Percentiles rank a stretch among this genome's conserved stretches.
Evolutionary conservation across 2,797 vertebrate species (phyloP).

Genomic region (Antrozous pallidus): DNA sequence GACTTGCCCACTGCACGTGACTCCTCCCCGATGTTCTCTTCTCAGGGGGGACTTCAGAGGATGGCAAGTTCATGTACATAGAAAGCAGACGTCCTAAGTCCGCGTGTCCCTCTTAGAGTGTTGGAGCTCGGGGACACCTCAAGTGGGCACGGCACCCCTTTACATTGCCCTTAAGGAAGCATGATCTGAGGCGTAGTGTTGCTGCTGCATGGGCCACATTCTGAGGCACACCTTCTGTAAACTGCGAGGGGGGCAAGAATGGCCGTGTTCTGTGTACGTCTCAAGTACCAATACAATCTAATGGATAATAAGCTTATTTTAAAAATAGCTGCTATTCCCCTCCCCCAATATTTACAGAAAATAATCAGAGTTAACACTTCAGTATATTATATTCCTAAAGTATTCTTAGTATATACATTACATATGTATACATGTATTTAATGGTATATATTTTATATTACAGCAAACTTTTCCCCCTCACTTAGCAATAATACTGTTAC

Average conservation of each 20-base stretch:
- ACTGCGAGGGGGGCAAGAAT: background rate
- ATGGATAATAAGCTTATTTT: background rate
- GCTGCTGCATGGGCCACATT: background rate
- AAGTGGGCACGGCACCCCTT: background rate
- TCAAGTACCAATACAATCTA: background rate
- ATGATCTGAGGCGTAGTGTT: background rate
- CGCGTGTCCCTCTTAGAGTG: rapidly evolving
- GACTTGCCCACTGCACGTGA: background rate
- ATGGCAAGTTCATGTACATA: background rate
- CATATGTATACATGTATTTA: background rate
- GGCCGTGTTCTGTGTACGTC: background rate
- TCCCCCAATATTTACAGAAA: background rate
- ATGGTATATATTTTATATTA: background rate
- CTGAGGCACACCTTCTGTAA: background rate
- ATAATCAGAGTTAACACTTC: background rate
- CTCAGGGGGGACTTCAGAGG: background rate
- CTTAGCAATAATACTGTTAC: background rate
- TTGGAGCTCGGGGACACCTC: background rate
- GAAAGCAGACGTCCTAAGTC: background rate
- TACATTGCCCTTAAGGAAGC: background rate
- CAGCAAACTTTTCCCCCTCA: background rate
- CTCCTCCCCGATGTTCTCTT: background rate
- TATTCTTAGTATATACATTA: background rate
- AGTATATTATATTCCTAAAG: background rate
- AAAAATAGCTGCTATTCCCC: background rate